Evolutionary conservation across 2,797 vertebrate genomes (phyloP).

Genomic region (Sphenodon punctatus): DNA sequence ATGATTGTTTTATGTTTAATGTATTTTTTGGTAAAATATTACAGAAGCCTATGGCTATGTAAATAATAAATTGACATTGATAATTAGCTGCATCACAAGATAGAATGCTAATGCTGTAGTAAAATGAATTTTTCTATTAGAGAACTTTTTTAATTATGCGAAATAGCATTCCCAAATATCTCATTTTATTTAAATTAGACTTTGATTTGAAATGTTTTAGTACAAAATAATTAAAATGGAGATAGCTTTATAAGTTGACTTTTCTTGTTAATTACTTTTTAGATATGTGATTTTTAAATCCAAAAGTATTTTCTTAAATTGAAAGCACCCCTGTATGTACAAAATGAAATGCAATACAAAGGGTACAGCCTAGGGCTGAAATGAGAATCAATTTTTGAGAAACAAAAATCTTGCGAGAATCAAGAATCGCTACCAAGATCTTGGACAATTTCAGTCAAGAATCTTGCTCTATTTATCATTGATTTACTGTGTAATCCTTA

Average conservation of each 20-base stretch:
- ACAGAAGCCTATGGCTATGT: too few relatives aligned
- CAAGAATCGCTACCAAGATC: too few relatives aligned
- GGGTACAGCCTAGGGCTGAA: too few relatives aligned
- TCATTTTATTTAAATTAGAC: conserved; percentile 4
- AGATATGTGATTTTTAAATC: not conserved
- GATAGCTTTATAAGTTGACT: not conserved
- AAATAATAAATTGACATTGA: too few relatives aligned
- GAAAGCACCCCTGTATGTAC: not conserved
- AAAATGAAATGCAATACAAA: not conserved
- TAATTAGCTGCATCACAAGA: too few relatives aligned
- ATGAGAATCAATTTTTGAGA: too few relatives aligned
- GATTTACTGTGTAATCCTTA: too few relatives aligned
- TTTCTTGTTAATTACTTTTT: not conserved
- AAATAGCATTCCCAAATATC: not conserved
- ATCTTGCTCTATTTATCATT: too few relatives aligned
- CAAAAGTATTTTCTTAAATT: not conserved
- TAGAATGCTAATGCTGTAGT: not conserved
- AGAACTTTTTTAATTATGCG: not conserved
- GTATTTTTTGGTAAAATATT: too few relatives aligned
- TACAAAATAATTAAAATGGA: not conserved
- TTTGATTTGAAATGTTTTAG: not conserved
- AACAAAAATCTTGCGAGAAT: too few relatives aligned
- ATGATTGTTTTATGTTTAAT: too few relatives aligned
- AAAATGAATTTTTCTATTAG: not conserved
- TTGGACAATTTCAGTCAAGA: too few relatives aligned